phyloP scores from a whole-genome alignment of 1,140 invertebrate genomes.

The Drosophila pandora region DNA sequence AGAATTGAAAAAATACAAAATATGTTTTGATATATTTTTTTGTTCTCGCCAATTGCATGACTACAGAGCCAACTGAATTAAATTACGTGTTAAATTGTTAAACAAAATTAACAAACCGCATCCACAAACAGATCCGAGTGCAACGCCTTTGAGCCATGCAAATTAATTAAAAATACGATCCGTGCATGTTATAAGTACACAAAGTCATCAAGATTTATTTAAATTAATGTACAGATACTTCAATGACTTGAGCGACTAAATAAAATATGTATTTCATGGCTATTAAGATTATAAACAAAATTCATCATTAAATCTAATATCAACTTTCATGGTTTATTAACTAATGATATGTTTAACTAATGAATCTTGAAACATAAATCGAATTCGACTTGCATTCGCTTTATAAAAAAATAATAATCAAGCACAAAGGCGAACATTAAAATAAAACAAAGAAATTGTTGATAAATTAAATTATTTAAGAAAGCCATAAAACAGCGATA shows the following conservation, averaged over 20 bases:
- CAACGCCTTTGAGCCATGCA: conserved; percentile 48
- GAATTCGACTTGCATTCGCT: conserved; percentile 21
- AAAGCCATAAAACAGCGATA: conserved; percentile 7
- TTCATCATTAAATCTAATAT: conserved; percentile 57
- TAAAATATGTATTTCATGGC: conserved; percentile 50
- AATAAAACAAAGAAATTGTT: conserved; percentile 10
- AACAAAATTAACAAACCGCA: conserved; percentile 57
- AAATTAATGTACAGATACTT: conserved; percentile 20
- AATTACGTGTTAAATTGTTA: conserved; percentile 71
- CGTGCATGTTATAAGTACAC: background rate
- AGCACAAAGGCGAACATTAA: conserved; percentile 2
- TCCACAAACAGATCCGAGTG: conserved; percentile 34
- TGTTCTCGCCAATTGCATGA: conserved; percentile 30
- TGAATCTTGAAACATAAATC: conserved; percentile 38
- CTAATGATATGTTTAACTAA: conserved; percentile 63
- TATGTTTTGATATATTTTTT: conserved; percentile 38
- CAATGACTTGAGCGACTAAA: conserved; percentile 22
- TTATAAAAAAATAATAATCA: conserved; percentile 33
- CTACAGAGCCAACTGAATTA: conserved; percentile 35
- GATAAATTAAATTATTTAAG: conserved; percentile 11
- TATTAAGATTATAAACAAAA: conserved; percentile 35
- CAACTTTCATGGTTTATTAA: conserved; percentile 55
- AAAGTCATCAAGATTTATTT: conserved; percentile 33
- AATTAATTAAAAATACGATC: conserved; percentile 59
- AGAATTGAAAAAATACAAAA: conserved; percentile 26